These are phyloP conservation scores for Cyprinus carpio DNA, from an alignment of 2,113 vertebrate genomes.

Conservation along the genomic window DNA sequence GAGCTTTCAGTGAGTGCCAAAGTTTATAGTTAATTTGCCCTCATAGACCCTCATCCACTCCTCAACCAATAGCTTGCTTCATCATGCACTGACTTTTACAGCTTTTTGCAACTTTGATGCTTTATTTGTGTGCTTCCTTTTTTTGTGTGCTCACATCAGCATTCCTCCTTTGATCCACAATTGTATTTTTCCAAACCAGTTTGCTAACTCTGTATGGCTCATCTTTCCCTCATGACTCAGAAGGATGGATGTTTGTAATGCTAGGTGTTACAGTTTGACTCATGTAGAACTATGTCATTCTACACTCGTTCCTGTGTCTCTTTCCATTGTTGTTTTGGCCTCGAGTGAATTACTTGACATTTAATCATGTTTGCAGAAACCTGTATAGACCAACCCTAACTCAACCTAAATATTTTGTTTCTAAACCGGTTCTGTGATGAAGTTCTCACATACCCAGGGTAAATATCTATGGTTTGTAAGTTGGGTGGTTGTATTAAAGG, in stretches of 20 bases:
- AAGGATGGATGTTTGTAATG: conserved; percentile 61
- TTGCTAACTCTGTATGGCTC: conserved; percentile 44
- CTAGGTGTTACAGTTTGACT: conserved; percentile 41
- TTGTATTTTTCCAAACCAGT: conserved; percentile 10
- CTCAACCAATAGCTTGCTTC: neutral
- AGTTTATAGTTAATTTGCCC: neutral
- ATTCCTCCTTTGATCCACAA: conserved; percentile 27
- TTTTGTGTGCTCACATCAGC: conserved; percentile 44
- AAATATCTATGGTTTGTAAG: neutral
- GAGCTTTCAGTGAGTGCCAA: conserved; percentile 94
- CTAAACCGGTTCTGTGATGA: neutral
- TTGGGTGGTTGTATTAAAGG: neutral
- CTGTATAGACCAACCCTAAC: conserved; percentile 1
- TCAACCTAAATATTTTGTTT: conserved; percentile 1
- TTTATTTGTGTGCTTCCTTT: conserved; percentile 49
- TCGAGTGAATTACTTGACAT: conserved; percentile 21
- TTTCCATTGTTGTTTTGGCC: conserved; percentile 1
- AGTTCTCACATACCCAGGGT: neutral
- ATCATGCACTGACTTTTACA: conserved; percentile 8
- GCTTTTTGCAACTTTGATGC: neutral
- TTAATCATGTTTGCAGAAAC: conserved; percentile 45
- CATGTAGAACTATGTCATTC: conserved; percentile 21
- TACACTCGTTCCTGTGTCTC: conserved; percentile 29
- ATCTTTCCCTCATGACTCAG: conserved; percentile 49
- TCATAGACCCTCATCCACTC: neutral